Evolutionary conservation across 2,888 invertebrate species (phyloP), one percentile per base, ranked within the genome.

Genomic region (Choreutis nemorana): DNA sequence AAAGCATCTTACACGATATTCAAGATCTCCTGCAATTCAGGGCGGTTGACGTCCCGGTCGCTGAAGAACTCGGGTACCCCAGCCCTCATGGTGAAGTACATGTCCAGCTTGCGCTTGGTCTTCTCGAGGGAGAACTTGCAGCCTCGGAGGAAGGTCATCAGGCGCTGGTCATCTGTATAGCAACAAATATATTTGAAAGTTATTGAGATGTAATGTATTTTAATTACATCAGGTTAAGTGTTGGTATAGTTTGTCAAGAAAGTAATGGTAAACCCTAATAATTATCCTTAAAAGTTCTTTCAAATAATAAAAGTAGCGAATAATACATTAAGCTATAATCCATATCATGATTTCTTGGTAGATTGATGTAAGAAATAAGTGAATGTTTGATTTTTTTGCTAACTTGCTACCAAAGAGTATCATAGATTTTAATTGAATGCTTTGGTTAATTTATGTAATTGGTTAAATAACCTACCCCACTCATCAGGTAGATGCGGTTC

Each of bases 91-190:
- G 92, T 91, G 62, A 91, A 91, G 67, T 91, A 92, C 89, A 91
- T 90, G 63, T 92, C 92, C 52, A 92, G 67, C 65, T 92, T 92
- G 52, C 84, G 84, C 71, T 92, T 92, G 60, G 89, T 87, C 70
- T 90, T 90, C 66, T 92, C 92, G 57, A 92, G 58, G 30, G 91
- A 91, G 71, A 91, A 92, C 73, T 91, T 92, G 72, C 90, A 90
- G 14, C 91, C 91, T 8, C 92, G 83, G 36, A 93, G 82, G 73
- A 91, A 92, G 31, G 90, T 90, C 81, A 89, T 84, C 40, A 92
- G 72, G 33, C 90, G 84, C 44, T 83, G 80, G 63, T 92, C 91
- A 66, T 92, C 90, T 89, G 61, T 2, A 30, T 34, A 36, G 8
- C 25, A 7, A 27, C 14, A 20, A 14, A 10, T 4, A 14, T 26